Evolutionary conservation across 2,113 vertebrate species (phyloP), one percentile per base, ranked within the genome.

Genomic region (Siphamia tubifer): DNA sequence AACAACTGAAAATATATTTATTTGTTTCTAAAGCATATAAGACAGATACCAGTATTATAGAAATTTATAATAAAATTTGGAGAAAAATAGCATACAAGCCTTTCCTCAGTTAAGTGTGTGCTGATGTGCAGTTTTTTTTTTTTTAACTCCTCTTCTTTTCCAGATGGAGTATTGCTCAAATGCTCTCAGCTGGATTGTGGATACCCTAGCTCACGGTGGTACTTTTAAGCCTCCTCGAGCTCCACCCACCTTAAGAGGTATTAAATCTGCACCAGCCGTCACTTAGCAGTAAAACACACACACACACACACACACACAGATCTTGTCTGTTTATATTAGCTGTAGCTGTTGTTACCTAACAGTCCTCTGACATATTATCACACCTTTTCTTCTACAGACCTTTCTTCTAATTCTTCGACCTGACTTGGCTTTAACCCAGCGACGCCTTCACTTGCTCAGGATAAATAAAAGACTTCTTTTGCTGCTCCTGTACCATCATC

Each of bases 81-180:
- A n/a, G n/a, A n/a, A n/a, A n/a, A n/a, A n/a, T n/a, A n/a, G n/a
- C n/a, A n/a, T n/a, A n/a, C 6, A 4, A 43, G 3, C 8, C 15
- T 42, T 36, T 10, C 25, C 2, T 13, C 28, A 20, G 19, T 13
- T 43, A n/a, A n/a, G 21, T 17, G 6, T 19, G 8, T 35, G 16
- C 20, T 49, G 12, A 19, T 7, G 9, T 15, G 24, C 12, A 36
- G 8, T 13, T 48, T 47, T 27, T 20, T 25, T 13, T 3, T 47
- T 27, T 20, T 25, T 13, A 2, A 1, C 19, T 49, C 3, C 36
- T 49, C 16, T 57, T 36, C n/a, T 38, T 31, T 43, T 27, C 35
- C 81, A 97, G 95, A 88, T 96, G 85, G 94, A 94, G 21, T 93
- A 94, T 34, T 96, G 94, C 72, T 89, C 87, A 4, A 91, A 71